Conservation (phyloP, 2,113 vertebrate genomes). For the Pristiophorus japonicus region DNA sequence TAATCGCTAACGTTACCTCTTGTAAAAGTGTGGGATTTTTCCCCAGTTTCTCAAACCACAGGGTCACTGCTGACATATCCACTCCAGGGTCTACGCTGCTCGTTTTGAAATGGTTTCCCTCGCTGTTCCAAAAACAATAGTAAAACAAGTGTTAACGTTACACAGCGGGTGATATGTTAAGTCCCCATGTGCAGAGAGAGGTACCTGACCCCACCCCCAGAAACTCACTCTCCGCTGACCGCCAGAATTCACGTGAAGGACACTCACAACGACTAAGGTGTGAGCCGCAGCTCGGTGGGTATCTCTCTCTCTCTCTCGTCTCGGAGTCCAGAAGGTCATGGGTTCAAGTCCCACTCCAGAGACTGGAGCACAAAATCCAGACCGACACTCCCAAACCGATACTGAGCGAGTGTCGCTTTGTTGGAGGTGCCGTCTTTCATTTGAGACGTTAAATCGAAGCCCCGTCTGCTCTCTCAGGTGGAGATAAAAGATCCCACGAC, state of each 20-base stretch:
- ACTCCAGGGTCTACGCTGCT: slow-evolving; percentile 42
- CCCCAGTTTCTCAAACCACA: slow-evolving; percentile 45
- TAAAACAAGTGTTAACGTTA: not conserved
- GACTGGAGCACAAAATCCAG: not conserved
- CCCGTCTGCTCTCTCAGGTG: too few species aligned
- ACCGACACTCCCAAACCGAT: not conserved
- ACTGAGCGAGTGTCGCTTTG: not conserved
- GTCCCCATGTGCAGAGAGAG: too few species aligned
- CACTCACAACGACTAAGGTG: not conserved
- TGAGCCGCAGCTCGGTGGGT: not conserved
- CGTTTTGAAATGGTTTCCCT: slow-evolving; percentile 49
- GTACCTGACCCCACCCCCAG: not conserved
- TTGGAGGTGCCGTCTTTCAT: not conserved
- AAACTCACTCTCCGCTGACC: not conserved
- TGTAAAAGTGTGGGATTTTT: slow-evolving; percentile 28
- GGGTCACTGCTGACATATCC: slow-evolving; percentile 44
- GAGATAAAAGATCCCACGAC: not conserved
- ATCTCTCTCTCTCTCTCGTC: not conserved
- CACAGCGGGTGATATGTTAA: not conserved
- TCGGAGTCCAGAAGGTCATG: not conserved
- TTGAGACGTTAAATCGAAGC: not conserved
- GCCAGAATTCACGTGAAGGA: not conserved
- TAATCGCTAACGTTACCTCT: slow-evolving; percentile 40
- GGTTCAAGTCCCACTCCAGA: not conserved
- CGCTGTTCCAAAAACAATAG: slow-evolving; percentile 34